Evolutionary conservation across 2,888 invertebrate genomes (phyloP).

Genomic region (Melangyna quadrimaculata): DNA sequence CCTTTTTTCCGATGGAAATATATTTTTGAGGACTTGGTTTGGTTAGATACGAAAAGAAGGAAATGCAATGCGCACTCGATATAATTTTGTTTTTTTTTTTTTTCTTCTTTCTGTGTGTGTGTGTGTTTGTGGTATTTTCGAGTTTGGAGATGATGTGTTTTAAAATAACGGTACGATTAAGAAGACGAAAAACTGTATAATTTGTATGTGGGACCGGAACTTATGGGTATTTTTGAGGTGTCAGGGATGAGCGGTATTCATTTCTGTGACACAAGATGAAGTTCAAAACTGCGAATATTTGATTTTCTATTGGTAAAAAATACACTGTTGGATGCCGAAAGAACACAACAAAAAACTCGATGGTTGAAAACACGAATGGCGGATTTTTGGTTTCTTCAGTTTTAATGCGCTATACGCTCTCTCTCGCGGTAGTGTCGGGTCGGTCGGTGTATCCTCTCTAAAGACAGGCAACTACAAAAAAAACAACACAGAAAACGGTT

Average conservation of each 20-base stretch:
- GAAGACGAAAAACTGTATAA: not conserved
- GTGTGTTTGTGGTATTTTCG: slow-evolving; percentile 21
- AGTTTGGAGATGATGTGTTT: slow-evolving; percentile 13
- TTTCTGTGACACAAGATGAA: slow-evolving; percentile 5
- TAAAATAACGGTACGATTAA: not conserved
- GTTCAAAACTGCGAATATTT: not conserved
- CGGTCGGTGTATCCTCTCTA: slow-evolving; percentile 63
- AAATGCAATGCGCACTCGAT: slow-evolving; percentile 71
- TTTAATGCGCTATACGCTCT: slow-evolving; percentile 39
- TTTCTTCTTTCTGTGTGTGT: not conserved
- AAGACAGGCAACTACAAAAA: not conserved
- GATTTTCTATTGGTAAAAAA: not conserved
- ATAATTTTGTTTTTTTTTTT: slow-evolving; percentile 4
- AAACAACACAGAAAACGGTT: slow-evolving; percentile 17
- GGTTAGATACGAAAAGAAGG: slow-evolving; percentile 33
- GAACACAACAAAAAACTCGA: slow-evolving; percentile 59
- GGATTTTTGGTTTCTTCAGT: slow-evolving; percentile 47
- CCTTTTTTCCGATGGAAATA: slow-evolving; percentile 14
- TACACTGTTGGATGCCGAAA: slow-evolving; percentile 35
- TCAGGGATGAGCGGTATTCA: slow-evolving; percentile 42
- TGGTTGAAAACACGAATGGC: slow-evolving; percentile 72
- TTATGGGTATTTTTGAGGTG: slow-evolving; percentile 46
- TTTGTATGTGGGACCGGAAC: slow-evolving; percentile 6
- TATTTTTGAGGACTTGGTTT: not conserved
- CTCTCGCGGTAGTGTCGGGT: slow-evolving; percentile 60